Conservation (phyloP, 1,140 invertebrate species). For the Drosophila ficusphila region DNA sequence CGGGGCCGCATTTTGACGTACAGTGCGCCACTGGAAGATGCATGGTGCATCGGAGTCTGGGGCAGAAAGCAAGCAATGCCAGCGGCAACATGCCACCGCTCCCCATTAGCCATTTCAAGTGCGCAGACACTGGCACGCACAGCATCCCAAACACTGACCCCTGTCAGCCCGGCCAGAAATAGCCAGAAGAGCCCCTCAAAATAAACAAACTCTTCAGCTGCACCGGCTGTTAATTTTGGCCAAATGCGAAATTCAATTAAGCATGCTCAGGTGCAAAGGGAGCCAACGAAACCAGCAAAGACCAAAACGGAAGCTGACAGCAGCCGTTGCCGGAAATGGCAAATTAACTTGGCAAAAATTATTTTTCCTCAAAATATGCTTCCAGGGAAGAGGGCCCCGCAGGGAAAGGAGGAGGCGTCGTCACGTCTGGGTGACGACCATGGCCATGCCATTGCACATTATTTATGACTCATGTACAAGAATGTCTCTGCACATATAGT, state of each 20-base stretch:
- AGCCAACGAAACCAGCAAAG: too few relatives aligned
- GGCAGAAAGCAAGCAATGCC: conserved; percentile 25
- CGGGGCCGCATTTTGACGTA: conserved; percentile 65
- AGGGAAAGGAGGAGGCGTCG: conserved; percentile 33
- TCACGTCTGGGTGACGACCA: conserved; percentile 52
- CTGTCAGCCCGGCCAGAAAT: conserved; percentile 1
- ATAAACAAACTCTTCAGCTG: conserved; percentile 16
- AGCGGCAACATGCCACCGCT: conserved; percentile 15
- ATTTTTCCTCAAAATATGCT: conserved; percentile 35
- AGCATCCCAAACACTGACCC: conserved; percentile 20
- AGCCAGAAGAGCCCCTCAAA: conserved; percentile 25
- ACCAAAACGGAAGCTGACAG: conserved; percentile 60
- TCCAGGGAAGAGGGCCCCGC: not conserved
- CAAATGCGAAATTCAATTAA: conserved; percentile 71
- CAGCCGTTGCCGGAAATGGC: conserved; percentile 61
- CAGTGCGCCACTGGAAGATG: conserved; percentile 72
- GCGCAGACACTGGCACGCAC: conserved; percentile 65
- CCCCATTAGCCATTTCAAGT: conserved; percentile 53
- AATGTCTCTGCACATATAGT: conserved; percentile 26
- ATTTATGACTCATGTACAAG: conserved; percentile 49
- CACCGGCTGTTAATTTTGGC: conserved; percentile 16
- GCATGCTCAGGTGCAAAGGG: conserved; percentile 64
- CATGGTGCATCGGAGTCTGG: conserved; percentile 43
- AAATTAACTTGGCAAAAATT: conserved; percentile 71
- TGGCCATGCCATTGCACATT: conserved; percentile 46